These are phyloP conservation scores for Colaptes auratus DNA, from an alignment of 2,113 vertebrate genomes.

Conservation along the genomic window DNA sequence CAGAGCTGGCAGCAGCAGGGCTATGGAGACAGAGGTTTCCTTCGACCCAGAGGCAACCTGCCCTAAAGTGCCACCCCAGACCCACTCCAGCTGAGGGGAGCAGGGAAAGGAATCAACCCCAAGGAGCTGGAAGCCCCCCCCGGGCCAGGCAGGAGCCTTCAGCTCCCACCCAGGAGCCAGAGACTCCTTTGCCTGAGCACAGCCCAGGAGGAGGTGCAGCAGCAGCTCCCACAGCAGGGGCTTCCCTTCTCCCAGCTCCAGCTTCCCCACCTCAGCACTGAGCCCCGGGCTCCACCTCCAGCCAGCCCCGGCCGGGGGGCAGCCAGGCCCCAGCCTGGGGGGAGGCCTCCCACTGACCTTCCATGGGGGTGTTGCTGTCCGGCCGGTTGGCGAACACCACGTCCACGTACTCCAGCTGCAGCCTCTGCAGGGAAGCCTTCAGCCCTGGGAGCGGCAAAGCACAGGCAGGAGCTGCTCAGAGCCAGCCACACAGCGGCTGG, in stretches of 20 bases:
- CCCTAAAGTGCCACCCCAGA: not conserved
- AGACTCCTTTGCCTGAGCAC: not conserved
- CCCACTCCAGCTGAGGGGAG: not conserved
- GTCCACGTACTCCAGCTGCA: constrained; percentile 97
- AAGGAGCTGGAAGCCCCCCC: not conserved
- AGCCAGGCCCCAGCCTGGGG: not conserved
- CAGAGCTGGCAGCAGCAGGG: not conserved
- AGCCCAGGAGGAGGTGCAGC: not conserved
- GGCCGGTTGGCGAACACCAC: constrained; percentile 98
- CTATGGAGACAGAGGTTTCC: no score
- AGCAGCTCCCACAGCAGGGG: not conserved
- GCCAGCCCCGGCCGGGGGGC: no score
- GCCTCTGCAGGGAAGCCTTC: constrained; percentile 92
- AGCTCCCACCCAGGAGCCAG: not conserved
- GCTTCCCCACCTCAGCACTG: not conserved
- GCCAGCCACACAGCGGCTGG: no score
- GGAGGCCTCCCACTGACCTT: constrained; percentile 83
- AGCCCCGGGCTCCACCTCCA: not conserved
- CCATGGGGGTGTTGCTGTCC: constrained; percentile 97
- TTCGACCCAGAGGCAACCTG: not conserved
- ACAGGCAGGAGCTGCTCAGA: not conserved
- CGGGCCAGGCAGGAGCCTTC: not conserved
- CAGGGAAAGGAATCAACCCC: not conserved
- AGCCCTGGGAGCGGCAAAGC: constrained; percentile 79
- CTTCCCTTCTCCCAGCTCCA: not conserved